Conservation (phyloP, 64 coral and sea anemone species). For the Stichodactyla mertensii region DNA sequence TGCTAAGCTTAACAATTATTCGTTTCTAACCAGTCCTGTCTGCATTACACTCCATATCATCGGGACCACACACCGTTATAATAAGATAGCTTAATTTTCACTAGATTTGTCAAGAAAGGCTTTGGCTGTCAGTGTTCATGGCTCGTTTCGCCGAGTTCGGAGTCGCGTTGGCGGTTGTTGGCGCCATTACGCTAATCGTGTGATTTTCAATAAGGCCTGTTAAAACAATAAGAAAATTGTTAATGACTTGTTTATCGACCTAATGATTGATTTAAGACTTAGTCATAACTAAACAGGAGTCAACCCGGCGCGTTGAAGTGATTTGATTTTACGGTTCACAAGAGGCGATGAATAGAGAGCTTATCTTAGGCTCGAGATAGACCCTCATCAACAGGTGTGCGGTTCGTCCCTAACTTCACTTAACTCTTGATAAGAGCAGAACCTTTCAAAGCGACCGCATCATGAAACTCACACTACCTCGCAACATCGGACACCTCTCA, state of each 20-base stretch:
- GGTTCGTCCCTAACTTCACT: not conserved
- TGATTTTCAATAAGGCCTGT: conserved; percentile 25
- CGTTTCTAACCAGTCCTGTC: not conserved
- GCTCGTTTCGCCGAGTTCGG: conserved; percentile 4
- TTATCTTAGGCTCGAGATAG: not conserved
- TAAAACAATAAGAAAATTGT: conserved; percentile 31
- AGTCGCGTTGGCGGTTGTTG: conserved; percentile 1
- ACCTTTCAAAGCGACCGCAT: not conserved
- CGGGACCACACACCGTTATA: conserved; percentile 10
- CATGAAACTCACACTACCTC: too few species aligned
- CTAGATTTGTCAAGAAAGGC: not conserved
- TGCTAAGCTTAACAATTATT: not conserved
- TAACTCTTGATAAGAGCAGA: not conserved
- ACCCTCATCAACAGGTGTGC: conserved; percentile 14
- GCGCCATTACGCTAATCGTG: conserved; percentile 24
- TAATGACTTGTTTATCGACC: conserved; percentile 26
- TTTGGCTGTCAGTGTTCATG: not conserved
- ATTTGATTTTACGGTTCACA: conserved; percentile 12
- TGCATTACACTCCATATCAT: not conserved
- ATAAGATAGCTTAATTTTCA: not conserved
- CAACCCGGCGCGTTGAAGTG: not conserved
- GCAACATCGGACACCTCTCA: not conserved
- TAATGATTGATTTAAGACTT: conserved; percentile 28
- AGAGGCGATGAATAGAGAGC: not conserved
- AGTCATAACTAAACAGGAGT: conserved; percentile 27